Conservation (phyloP, 2,888 invertebrate genomes). For the Philopedon plagiatum region DNA sequence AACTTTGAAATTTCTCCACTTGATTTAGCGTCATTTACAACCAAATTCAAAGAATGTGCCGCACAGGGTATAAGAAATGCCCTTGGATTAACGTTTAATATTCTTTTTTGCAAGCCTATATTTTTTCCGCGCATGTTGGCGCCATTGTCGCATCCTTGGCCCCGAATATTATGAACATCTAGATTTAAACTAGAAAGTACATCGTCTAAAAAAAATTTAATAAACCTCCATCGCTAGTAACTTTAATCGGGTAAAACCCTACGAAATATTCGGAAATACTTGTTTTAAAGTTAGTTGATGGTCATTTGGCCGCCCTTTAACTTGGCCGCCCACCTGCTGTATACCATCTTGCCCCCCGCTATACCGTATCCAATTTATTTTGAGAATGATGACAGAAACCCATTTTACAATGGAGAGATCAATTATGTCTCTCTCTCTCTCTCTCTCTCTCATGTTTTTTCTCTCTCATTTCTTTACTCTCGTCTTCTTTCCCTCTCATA, state of each 20-base stretch:
- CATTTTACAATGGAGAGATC: too few species aligned
- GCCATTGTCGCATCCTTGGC: slow-evolving; percentile 55
- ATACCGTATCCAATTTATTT: too few species aligned
- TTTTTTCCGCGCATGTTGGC: slow-evolving; percentile 57
- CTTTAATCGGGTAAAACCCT: slow-evolving; percentile 46
- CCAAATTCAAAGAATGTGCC: neutral
- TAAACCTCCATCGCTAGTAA: slow-evolving; percentile 52
- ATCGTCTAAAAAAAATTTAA: slow-evolving; percentile 34
- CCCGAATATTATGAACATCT: slow-evolving; percentile 3
- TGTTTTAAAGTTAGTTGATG: too few species aligned
- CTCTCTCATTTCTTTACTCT: too few species aligned
- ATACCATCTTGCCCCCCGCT: too few species aligned
- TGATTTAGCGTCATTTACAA: slow-evolving; percentile 56
- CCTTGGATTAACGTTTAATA: slow-evolving; percentile 53
- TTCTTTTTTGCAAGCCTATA: slow-evolving; percentile 56
- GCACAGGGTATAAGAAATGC: slow-evolving; percentile 56
- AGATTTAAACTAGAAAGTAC: slow-evolving; percentile 6
- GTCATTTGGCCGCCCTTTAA: too few species aligned
- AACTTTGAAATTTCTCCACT: slow-evolving; percentile 46
- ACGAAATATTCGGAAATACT: slow-evolving; percentile 50
- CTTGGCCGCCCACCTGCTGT: too few species aligned
- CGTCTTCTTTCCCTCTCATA: too few species aligned
- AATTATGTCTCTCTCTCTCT: too few species aligned
- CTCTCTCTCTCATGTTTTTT: too few species aligned
- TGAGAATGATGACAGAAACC: too few species aligned